Evolutionary conservation across 2,797 vertebrate species (phyloP), one percentile per base, ranked within the genome.

Genomic region (Loriculus beryllinus): DNA sequence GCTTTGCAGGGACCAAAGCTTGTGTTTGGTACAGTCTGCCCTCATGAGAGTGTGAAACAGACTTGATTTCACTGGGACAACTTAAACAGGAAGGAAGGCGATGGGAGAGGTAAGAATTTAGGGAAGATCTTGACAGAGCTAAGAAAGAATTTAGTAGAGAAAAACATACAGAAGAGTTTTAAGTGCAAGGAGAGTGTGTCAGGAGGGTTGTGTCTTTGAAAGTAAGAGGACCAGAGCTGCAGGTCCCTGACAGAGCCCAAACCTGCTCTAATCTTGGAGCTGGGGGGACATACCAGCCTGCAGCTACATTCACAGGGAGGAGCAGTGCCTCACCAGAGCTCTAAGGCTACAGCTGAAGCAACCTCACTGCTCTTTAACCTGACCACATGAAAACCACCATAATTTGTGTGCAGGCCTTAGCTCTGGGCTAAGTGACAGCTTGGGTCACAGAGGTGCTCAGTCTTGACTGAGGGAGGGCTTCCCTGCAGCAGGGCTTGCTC

Each of bases 221-320:
- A 29, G 29, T 9, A 43, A 59, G 54, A 63, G 69, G 25, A 19
- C 9, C 17, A 57, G 69, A 60, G 57, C 28, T 54, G 35, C 31
- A 14, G 35, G 52, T 64, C 65, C 19, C 31, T 49, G 54, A 14
- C 47, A 65, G 51, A 80, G 33, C 68, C 40, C n/a, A 68, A 33
- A 25, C 13, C 49, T 39, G 49, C 47, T 39, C 23, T 19, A 8
- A 13, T 54, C 33, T 20, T 31, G 1, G 1, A 39, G 23, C n/a
- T 0, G 0, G 33, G 31, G 40, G 54, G 52, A 37, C 8, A 18
- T 2, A 2, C 28, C 85, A 83, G 56, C 72, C 87, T 47, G 8
- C 64, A 76, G 45, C 72, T 57, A 15, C 20, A 6, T 10, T 29
- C 39, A 10, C 7, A 8, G 33, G 11, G 35, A 47, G 64, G 29